Evolutionary conservation across 2,113 vertebrate genomes (phyloP).

Genomic region (Nannobrachium achirus): DNA sequence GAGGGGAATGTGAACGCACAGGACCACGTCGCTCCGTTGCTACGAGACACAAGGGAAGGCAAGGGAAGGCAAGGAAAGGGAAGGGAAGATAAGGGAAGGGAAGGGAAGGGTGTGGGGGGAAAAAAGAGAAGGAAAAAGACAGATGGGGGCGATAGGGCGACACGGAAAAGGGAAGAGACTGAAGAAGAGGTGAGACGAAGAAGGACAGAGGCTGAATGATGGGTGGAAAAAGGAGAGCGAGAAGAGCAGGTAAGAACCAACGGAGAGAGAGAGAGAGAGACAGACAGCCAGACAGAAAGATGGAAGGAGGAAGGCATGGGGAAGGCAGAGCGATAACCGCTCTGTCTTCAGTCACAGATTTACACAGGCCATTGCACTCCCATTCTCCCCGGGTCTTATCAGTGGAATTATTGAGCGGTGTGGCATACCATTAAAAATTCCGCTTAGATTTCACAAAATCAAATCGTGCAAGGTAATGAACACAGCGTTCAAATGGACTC

Average conservation of each 20-base stretch:
- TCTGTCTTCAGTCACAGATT: slow-evolving; percentile 79
- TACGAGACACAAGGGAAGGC: slow-evolving; percentile 45
- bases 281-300: neutral
- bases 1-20: slow-evolving; percentile 3
- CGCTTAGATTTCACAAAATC: slow-evolving; percentile 81
- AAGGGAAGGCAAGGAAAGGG: slow-evolving; percentile 6
- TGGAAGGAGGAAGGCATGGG: slow-evolving; percentile 9
- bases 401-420: slow-evolving; percentile 74
- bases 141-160: neutral
- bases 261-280: slow-evolving; percentile 32
- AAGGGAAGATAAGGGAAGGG: neutral
- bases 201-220: slow-evolving; percentile 16
- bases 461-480: slow-evolving; percentile 75
- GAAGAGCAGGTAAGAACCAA: neutral
- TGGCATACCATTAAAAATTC: slow-evolving; percentile 78
- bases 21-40: slow-evolving; percentile 38
- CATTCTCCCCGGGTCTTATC: slow-evolving; percentile 74
- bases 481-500: slow-evolving; percentile 64
- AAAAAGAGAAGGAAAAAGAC: neutral
- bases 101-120: neutral
- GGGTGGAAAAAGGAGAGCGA: neutral
- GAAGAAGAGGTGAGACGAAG: neutral
- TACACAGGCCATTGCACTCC: slow-evolving; percentile 77
- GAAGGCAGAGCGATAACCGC: slow-evolving; percentile 65
- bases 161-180: neutral